Conservation (phyloP, 2,888 invertebrate species). For the Lycocerus yunnanus region DNA sequence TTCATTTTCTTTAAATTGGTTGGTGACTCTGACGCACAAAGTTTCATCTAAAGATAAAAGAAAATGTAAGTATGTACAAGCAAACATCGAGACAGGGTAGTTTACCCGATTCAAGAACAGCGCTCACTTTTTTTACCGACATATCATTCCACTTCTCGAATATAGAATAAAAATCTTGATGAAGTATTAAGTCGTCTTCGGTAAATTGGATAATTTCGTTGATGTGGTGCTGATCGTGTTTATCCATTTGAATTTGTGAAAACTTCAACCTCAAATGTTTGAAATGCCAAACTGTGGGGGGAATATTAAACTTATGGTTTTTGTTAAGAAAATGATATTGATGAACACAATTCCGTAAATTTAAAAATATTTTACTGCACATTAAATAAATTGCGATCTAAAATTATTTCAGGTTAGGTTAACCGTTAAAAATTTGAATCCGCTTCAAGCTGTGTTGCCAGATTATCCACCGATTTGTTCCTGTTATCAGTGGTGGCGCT, state of each 20-base stretch:
- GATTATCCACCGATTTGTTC: too few species aligned
- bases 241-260: not conserved
- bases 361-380: too few species aligned
- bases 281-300: not conserved
- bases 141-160: not conserved
- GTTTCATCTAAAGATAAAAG: not conserved
- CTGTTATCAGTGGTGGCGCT: too few species aligned
- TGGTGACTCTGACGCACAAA: not conserved
- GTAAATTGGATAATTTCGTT: not conserved
- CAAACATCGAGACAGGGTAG: rapidly evolving
- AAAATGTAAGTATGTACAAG: not conserved
- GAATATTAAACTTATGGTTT: not conserved
- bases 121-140: not conserved
- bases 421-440: too few species aligned
- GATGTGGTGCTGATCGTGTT: not conserved
- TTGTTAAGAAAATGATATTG: not conserved
- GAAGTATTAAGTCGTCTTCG: not conserved
- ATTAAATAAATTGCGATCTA: too few species aligned
- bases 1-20: not conserved
- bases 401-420: too few species aligned
- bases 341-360: too few species aligned
- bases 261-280: not conserved
- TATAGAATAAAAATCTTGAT: not conserved
- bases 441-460: too few species aligned
- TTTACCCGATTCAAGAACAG: not conserved